phyloP scores from a whole-genome alignment of 1,140 invertebrate genomes.

The Pachypsylla venusta region DNA sequence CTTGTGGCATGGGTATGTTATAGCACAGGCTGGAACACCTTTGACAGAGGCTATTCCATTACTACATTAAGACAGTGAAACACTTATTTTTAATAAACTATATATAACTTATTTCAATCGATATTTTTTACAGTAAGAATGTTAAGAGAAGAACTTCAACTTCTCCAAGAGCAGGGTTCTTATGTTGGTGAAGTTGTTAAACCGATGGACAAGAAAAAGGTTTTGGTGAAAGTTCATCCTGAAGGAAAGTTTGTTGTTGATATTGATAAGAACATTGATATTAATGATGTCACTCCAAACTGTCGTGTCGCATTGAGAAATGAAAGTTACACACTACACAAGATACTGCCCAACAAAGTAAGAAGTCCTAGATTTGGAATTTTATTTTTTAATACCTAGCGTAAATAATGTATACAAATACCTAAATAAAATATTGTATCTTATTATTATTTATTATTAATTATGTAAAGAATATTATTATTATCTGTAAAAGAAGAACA shows the following conservation, averaged over 20 bases:
- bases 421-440: too few species aligned
- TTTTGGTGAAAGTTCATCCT: slow-evolving; percentile 97
- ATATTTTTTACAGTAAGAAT: slow-evolving; percentile 63
- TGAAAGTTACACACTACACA: slow-evolving; percentile 97
- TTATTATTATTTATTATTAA: too few species aligned
- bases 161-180: slow-evolving; percentile 97
- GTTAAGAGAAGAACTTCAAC: slow-evolving; percentile 91
- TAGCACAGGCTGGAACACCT: too few species aligned
- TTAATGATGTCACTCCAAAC: slow-evolving; percentile 95
- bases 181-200: slow-evolving; percentile 99
- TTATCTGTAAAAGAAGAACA: too few species aligned
- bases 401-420: too few species aligned
- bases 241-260: slow-evolving; percentile 99
- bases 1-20: too few species aligned
- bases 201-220: slow-evolving; percentile 99
- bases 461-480: too few species aligned
- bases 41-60: too few species aligned
- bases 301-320: slow-evolving; percentile 94
- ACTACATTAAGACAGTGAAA: too few species aligned
- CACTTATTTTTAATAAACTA: not conserved
- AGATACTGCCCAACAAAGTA: slow-evolving; percentile 96
- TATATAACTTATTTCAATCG: not conserved
- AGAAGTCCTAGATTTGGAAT: too few species aligned
- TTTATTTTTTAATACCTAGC: too few species aligned
- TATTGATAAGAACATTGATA: slow-evolving; percentile 98